phyloP scores from a whole-genome alignment of 2,888 invertebrate species.

The Troides aeacus region DNA sequence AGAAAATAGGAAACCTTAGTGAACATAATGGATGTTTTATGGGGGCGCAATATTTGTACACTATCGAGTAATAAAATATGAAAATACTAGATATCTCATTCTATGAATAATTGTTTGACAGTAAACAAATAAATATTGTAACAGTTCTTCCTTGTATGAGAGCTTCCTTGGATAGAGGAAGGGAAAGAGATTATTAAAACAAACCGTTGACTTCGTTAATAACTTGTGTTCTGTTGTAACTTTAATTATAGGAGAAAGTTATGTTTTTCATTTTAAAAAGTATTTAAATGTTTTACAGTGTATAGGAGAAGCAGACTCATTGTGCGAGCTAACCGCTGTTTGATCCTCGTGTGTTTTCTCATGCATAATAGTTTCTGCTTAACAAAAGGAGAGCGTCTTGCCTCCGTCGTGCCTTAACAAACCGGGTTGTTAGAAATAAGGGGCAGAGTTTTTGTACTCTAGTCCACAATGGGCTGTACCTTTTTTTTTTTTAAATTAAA shows the following conservation, averaged over 20 bases:
- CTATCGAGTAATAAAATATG: too few relatives aligned
- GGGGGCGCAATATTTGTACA: too few relatives aligned
- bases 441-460: slow-evolving; percentile 31
- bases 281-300: not conserved
- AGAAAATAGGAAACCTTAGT: too few relatives aligned
- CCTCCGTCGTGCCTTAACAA: slow-evolving; percentile 36
- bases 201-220: not conserved
- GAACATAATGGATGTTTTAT: too few relatives aligned
- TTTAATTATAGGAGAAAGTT: not conserved
- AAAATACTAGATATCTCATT: too few relatives aligned
- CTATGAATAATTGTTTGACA: too few relatives aligned
- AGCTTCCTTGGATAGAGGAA: too few relatives aligned
- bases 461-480: slow-evolving; percentile 29
- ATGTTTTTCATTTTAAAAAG: not conserved
- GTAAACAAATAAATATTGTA: too few relatives aligned
- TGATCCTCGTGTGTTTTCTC: slow-evolving; percentile 44
- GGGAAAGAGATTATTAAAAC: not conserved
- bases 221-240: not conserved
- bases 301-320: slow-evolving; percentile 34
- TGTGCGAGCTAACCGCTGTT: slow-evolving; percentile 39
- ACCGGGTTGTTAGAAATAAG: slow-evolving; percentile 38
- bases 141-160: too few relatives aligned
- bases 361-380: slow-evolving; percentile 50
- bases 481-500: slow-evolving; percentile 29
- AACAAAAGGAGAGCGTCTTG: slow-evolving; percentile 50